These are phyloP conservation scores for Heliconius erato DNA, from an alignment of 2,888 invertebrate genomes.

Conservation along the genomic window DNA sequence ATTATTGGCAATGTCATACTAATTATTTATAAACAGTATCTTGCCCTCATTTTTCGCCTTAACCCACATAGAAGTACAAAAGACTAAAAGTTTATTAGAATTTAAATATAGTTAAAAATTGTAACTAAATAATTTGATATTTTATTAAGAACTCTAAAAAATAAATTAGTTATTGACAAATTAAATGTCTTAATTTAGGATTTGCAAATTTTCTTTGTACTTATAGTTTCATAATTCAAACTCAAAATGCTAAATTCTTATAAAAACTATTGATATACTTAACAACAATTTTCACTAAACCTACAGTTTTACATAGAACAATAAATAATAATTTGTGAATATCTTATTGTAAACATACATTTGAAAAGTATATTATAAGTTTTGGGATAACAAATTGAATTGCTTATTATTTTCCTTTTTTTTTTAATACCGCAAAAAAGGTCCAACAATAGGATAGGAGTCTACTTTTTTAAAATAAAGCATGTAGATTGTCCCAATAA, in stretches of 20 bases:
- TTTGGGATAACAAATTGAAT: neutral
- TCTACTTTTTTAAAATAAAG: neutral
- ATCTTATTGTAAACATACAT: neutral
- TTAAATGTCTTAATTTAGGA: neutral
- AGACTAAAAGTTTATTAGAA: neutral
- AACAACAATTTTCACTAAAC: neutral
- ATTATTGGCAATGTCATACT: neutral
- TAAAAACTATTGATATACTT: too few species aligned
- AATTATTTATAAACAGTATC: slow-evolving; percentile 15
- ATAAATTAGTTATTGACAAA: neutral
- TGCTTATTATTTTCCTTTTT: neutral
- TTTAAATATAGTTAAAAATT: neutral
- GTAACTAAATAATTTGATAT: neutral
- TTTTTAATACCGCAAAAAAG: neutral
- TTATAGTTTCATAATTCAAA: too few species aligned
- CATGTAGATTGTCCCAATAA: neutral
- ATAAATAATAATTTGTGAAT: too few species aligned
- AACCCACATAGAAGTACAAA: slow-evolving; percentile 12
- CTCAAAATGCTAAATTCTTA: too few species aligned
- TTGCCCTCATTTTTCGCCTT: slow-evolving; percentile 13
- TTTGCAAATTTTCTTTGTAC: neutral
- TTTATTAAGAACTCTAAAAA: neutral
- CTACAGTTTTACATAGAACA: neutral
- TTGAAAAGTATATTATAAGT: neutral
- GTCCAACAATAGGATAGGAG: neutral